Evolutionary conservation across 1,140 invertebrate species (phyloP).

Genomic region (Diorhabda carinulata): DNA sequence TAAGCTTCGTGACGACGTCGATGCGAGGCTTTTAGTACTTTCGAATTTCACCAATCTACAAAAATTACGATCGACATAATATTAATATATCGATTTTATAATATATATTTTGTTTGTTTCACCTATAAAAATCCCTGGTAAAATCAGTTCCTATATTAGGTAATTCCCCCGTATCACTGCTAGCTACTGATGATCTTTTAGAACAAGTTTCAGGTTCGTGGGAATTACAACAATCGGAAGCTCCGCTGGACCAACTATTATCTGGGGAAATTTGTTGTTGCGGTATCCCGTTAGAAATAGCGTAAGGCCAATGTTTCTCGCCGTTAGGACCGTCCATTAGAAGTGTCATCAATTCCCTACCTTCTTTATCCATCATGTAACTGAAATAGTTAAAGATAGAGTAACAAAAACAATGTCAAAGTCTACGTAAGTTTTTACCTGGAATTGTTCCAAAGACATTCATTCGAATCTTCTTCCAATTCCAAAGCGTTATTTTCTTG

Average conservation of each 20-base stretch:
- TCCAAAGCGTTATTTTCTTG: constrained; percentile 68
- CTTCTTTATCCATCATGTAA: constrained; percentile 54
- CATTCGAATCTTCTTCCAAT: constrained; percentile 67
- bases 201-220: constrained; percentile 51
- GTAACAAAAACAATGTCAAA: constrained; percentile 20
- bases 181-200: constrained; percentile 64
- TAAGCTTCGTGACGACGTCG: constrained; percentile 63
- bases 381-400: constrained; percentile 39
- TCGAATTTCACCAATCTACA: constrained; percentile 73
- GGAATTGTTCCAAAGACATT: constrained; percentile 68
- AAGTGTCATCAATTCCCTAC: constrained; percentile 51
- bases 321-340: constrained; percentile 43
- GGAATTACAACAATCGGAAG: constrained; percentile 50
- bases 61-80: not conserved
- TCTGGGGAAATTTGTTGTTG: constrained; percentile 51
- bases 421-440: constrained; percentile 49
- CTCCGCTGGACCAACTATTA: constrained; percentile 61
- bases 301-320: constrained; percentile 52
- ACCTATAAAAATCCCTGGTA: constrained; percentile 66
- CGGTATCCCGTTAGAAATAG: constrained; percentile 29
- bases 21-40: constrained; percentile 74
- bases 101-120: not conserved
- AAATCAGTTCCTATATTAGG: constrained; percentile 71
- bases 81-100: too few relatives aligned
- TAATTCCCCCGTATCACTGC: constrained; percentile 54